A percentile compares a stretch with the other conserved stretches of the same genome.
Evolutionary conservation across 2,113 vertebrate genomes (phyloP).

Genomic region (Dinomys branickii): DNA sequence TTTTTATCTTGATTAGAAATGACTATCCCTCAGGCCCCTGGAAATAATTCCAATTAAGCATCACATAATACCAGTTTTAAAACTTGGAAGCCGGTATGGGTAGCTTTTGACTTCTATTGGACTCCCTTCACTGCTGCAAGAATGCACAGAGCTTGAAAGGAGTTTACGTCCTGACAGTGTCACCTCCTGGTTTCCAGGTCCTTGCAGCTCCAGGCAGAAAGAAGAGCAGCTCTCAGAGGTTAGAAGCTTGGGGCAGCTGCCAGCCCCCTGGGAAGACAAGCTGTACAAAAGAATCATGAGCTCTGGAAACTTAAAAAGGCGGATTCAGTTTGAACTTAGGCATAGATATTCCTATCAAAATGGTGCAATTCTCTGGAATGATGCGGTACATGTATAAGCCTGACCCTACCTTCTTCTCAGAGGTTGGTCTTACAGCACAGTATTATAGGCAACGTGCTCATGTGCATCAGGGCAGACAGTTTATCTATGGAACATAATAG

Average conservation of each 20-base stretch:
- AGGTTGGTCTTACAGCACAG: not conserved
- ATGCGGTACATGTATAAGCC: rapidly evolving
- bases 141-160: not conserved
- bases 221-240: not conserved
- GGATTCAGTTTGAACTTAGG: not conserved
- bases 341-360: not conserved
- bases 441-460: not conserved
- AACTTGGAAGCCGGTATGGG: not conserved
- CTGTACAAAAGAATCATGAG: not conserved
- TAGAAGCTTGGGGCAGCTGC: not conserved
- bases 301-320: not conserved
- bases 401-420: not conserved
- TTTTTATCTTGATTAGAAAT: conserved; percentile 68
- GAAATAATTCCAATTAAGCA: conserved; percentile 67
- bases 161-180: not conserved
- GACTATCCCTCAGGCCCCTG: not conserved
- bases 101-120: not conserved
- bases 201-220: not conserved
- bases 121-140: not conserved
- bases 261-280: not conserved
- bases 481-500: not conserved
- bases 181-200: not conserved
- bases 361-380: not conserved
- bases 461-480: not conserved
- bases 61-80: conserved; percentile 56